Base-by-base conservation (phyloP, 2,113 vertebrate genomes). In the Meleagris gallopavo region DNA sequence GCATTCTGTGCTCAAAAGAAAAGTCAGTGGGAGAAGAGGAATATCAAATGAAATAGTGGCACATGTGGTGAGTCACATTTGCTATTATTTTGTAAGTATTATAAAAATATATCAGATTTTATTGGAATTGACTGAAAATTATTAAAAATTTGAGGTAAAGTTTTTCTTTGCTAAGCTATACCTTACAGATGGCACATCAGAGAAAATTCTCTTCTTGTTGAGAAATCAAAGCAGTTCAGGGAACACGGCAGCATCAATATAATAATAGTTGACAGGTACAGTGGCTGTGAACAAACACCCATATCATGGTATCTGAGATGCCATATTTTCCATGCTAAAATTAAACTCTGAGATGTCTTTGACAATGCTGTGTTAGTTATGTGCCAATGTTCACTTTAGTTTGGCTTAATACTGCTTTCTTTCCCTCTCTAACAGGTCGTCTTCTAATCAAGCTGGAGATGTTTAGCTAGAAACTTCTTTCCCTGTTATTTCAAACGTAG, bases 191-290 rank as follows among this genome's bases (percentile, higher is more conserved):
- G 94, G 96, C 96, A 96, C 79, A 88, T 97, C 91, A 94, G 87
- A 95, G 85, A 86, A 94, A 97, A 92, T 94, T 73, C 69, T 95
- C 76, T 93, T 94, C 75, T 96, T 96, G 95, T 79, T 88, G 95
- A 94, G 78, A 70, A 96, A 95, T 92, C 86, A 94, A 92, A 97
- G 95, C 78, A 92, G 93, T 72, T 95, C 82, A 90, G 95, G 79
- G 96, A 96, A 96, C 95, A 97, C 91, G 45, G 94, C 94, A 86
- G 89, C 85, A 82, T 91, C 85, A 77, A 5, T 95, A 64, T 89
- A 95, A 97, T 96, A 96, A 93, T 93, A 97, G 93, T 85, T 97
- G 96, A 96, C 94, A 97, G 96, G 96, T 97, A 97, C 73, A 92
- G 94, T 90, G 91, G 81, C 92, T 96, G 94, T 92, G 95, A 97